Percentiles rank a stretch among this genome's conserved stretches.
These are phyloP conservation scores for Corella eumyota DNA, from an alignment of 23 tunicate species.

Conservation along the genomic window DNA sequence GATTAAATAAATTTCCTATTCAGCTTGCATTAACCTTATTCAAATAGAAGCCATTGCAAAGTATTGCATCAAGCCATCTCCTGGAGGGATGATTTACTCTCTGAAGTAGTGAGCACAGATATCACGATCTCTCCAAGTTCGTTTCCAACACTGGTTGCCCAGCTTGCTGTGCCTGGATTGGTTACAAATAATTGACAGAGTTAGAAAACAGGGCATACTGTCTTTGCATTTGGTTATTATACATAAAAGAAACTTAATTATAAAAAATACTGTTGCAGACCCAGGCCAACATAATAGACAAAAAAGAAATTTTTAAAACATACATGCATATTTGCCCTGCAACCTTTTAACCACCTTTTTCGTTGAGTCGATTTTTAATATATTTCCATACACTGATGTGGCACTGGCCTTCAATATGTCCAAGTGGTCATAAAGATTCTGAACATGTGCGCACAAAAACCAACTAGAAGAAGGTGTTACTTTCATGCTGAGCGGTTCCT, in stretches of 20 bases:
- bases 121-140: constrained; percentile 18
- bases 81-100: constrained; percentile 4
- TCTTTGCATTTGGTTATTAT: not conserved
- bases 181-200: too few relatives aligned
- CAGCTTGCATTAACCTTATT: too few relatives aligned
- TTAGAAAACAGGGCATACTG: not conserved
- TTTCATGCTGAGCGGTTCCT: constrained; percentile 1
- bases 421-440: constrained; percentile 7
- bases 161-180: constrained; percentile 9
- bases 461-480: constrained; percentile 5
- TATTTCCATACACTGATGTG: constrained; percentile 18
- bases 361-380: constrained; percentile 38
- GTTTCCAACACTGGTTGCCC: constrained; percentile 47
- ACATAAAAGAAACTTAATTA: not conserved
- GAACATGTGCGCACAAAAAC: constrained; percentile 8
- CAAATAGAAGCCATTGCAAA: too few relatives aligned
- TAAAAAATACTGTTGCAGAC: too few relatives aligned
- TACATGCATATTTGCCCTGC: not conserved
- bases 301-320: not conserved
- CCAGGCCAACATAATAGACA: too few relatives aligned
- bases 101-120: constrained; percentile 12
- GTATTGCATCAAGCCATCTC: too few relatives aligned
- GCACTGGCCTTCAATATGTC: constrained; percentile 6
- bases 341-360: constrained; percentile 8
- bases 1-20: too few relatives aligned